Evolutionary conservation across 2,888 invertebrate species (phyloP), one percentile per base, ranked within the genome.

Genomic region (Pheosia gnoma): DNA sequence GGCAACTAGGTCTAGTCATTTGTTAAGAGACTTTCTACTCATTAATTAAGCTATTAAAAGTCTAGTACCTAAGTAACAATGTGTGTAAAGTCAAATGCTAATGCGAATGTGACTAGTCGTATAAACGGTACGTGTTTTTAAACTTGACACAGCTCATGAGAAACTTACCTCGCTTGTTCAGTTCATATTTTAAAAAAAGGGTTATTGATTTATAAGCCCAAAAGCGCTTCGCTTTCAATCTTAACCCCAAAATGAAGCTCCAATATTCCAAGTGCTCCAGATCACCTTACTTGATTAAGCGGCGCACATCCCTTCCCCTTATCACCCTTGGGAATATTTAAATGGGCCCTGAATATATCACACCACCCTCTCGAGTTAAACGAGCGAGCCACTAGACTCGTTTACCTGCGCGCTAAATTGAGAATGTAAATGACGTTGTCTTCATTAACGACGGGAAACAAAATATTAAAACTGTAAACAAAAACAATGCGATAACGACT

Each of bases 211-310:
- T 11, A 47, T 3, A 47, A 47, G n/a, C 47, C 47, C n/a, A 47
- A 60, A 53, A 60, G 37, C 49, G 47, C 58, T 59, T 59, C 59
- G 9, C 69, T 68, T 74, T 79, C 81, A 87, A 87, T 87, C 86
- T 80, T 77, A 71, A 74, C 82, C 82, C 80, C 75, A 83, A 78
- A 89, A 89, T 87, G 84, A 86, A 83, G 82, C 79, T 83, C 84
- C 89, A 88, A 92, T 91, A 90, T 91, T 90, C 87, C 84, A 86
- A 90, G 89, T 87, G 83, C 91, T 90, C 87, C 85, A 90, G 90
- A 91, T 93, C 92, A 90, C 91, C 92, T 92, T 92, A 93, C 93
- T 92, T 93, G 92, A 93, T 93, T 93, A 93, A 92, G 91, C 90
- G 88, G 87, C 83, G 84, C 87, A 85, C 89, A 91, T 90, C 90